Base-by-base conservation (phyloP, 2,113 vertebrate genomes). In the Anthoscopus minutus region DNA sequence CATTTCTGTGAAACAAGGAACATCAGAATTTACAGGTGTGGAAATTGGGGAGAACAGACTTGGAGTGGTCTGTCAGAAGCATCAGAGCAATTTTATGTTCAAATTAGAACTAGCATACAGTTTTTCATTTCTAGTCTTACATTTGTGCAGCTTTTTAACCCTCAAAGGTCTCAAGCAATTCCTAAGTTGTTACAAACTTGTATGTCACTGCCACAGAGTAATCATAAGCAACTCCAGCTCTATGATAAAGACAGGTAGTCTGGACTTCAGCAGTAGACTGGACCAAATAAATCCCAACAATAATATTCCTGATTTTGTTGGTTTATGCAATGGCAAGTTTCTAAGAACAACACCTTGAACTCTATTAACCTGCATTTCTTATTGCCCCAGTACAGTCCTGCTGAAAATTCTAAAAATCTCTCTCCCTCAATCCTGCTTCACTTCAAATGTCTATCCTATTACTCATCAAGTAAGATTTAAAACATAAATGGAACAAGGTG, bases 381-480 rank as follows among this genome's bases (percentile, higher is more conserved):
- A 62, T 27, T 72, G 38, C 20, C 79, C 73, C 47, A 70, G 66
- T 21, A 61, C 21, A 61, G 23, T 42, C 53, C 70, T 60, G 54
- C 44, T 61, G 61, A 40, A 50, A 74, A 78, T 78, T 73, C 67
- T 60, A 66, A 83, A 73, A 86, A 57, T 48, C 69, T 54, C 62
- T 60, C 67, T 92, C 66, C 53, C 35, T 71, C 7, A 2, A 15
- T 37, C 73, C 67, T 47, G 62, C 67, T 88, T 93, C 2, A 2
- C 21, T 90, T 67, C 0, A 0, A 95, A 79, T 53, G 69, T 38
- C 61, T 62, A 18, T 40, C 77, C 80, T 84, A 67, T 93, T 95
- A 93, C 84, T 88, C 88, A 95, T 76, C 81, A 90, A 94, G 23
- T 61, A 70, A 81, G 81, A 91, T 74, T 48, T 73, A 93, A 96